Evolutionary conservation across 1,140 invertebrate genomes (phyloP).

Genomic region (Leptonema lineaticorne): DNA sequence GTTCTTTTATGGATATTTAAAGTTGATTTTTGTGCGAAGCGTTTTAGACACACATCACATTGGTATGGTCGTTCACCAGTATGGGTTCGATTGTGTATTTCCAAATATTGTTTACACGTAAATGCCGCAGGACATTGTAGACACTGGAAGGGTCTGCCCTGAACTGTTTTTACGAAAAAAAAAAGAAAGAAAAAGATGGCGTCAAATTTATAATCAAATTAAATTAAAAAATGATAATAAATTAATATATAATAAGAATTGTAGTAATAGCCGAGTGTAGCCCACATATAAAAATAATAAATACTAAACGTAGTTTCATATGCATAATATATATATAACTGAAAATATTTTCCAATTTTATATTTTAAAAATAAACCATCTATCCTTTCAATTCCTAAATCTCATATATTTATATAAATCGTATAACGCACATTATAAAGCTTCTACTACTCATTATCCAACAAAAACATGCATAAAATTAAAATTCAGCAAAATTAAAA

Average conservation of each 20-base stretch:
- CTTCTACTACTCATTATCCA: too few species aligned
- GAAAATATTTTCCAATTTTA: too few species aligned
- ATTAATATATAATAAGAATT: constrained; percentile 19
- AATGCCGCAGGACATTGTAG: constrained; percentile 66
- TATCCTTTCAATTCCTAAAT: too few species aligned
- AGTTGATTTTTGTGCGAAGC: constrained; percentile 56
- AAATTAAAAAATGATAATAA: constrained; percentile 9
- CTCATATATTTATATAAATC: too few species aligned
- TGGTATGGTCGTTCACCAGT: constrained; percentile 62
- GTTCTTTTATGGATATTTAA: constrained; percentile 55
- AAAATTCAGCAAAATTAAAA: too few species aligned
- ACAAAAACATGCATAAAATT: too few species aligned
- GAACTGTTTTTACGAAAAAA: constrained; percentile 45
- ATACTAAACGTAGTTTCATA: too few species aligned
- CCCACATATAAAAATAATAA: constrained; percentile 42
- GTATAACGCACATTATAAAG: too few species aligned
- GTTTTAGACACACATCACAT: constrained; percentile 55
- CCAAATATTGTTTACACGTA: constrained; percentile 68
- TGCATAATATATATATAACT: too few species aligned
- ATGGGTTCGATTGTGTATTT: constrained; percentile 76
- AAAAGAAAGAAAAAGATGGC: neutral
- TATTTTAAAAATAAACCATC: too few species aligned
- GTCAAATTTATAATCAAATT: neutral
- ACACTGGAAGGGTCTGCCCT: constrained; percentile 66
- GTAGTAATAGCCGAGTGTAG: constrained; percentile 43